A percentile compares a stretch with the other conserved stretches of the same genome.
Conservation (phyloP, 2,113 vertebrate species). For the Muntiacus reevesi region DNA sequence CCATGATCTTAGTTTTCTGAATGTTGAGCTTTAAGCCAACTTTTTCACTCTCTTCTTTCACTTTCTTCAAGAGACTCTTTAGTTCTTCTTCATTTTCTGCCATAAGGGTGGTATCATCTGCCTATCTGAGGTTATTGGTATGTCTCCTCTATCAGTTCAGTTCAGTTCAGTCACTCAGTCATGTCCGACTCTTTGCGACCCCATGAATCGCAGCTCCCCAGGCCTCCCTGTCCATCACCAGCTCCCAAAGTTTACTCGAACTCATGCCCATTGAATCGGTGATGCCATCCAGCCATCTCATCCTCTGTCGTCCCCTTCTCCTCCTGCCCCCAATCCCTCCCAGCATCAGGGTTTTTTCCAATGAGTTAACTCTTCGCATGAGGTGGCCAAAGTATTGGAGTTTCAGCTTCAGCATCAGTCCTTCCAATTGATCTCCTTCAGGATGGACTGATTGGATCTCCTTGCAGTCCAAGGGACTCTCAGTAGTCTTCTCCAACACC, state of each 20-base stretch:
- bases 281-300: neutral
- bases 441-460: neutral
- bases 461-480: neutral
- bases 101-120: neutral
- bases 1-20: neutral
- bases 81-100: neutral
- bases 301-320: neutral
- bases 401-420: neutral
- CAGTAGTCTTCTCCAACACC: neutral
- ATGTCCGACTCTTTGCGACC: too few species aligned
- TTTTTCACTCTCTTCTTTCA: neutral
- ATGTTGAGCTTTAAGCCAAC: neutral
- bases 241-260: too few species aligned
- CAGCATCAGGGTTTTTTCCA: neutral
- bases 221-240: too few species aligned
- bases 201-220: too few species aligned
- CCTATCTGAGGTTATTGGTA: neutral
- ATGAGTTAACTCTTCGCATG: neutral
- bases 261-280: neutral
- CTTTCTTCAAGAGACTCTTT: neutral
- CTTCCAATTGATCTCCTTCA: neutral
- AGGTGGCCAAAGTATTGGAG: neutral
- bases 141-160: neutral
- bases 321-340: accelerated
- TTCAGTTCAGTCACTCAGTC: too few species aligned